Conservation (phyloP, 2,113 vertebrate species). For the Scopus umbretta region DNA sequence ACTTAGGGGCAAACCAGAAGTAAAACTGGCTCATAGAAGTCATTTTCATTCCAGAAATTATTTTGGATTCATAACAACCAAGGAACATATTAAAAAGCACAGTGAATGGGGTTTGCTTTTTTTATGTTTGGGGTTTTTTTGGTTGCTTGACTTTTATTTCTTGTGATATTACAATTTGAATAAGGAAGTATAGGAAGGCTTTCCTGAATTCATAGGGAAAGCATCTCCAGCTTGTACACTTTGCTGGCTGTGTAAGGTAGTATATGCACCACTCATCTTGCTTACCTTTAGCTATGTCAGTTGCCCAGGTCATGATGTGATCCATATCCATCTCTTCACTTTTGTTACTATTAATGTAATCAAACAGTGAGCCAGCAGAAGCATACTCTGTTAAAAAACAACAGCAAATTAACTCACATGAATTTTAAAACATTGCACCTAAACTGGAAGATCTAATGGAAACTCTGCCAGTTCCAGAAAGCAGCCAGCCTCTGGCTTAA, state of each 20-base stretch:
- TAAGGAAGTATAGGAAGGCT: background rate
- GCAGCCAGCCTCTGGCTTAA: background rate
- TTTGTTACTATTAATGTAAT: slow-evolving; percentile 92
- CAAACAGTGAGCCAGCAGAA: slow-evolving; percentile 89
- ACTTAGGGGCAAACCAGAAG: background rate
- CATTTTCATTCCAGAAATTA: background rate
- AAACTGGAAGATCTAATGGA: background rate
- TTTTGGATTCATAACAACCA: background rate
- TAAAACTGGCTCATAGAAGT: background rate
- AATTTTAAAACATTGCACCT: background rate
- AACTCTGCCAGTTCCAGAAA: background rate
- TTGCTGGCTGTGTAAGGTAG: background rate
- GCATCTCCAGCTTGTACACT: background rate
- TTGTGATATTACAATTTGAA: no score
- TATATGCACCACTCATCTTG: background rate
- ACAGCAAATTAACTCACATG: slow-evolving; percentile 19
- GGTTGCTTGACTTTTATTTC: no score
- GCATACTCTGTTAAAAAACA: slow-evolving; percentile 86
- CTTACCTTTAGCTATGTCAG: slow-evolving; percentile 95
- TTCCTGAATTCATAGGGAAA: background rate
- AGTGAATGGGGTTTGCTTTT: background rate
- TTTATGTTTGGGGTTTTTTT: background rate
- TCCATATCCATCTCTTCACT: slow-evolving; percentile 97
- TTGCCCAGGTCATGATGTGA: slow-evolving; percentile 97
- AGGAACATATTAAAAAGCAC: background rate